phyloP scores from a whole-genome alignment of 2,888 invertebrate species.

The Macropis europaea region DNA sequence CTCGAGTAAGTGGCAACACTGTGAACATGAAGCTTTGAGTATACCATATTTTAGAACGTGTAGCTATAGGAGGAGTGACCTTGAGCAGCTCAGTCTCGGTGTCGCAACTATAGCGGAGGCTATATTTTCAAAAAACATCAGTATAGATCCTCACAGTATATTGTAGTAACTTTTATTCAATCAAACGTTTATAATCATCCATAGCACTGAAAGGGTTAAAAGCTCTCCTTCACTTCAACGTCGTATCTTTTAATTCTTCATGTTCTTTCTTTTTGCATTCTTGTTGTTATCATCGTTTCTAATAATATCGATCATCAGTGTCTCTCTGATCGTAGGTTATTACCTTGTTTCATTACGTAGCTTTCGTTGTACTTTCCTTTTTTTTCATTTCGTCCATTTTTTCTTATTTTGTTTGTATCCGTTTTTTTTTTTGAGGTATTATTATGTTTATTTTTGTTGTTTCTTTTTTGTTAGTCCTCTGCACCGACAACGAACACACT shows the following conservation, averaged over 20 bases:
- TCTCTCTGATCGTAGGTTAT: not conserved
- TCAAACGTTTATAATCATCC: no score
- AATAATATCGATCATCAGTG: conserved; percentile 21
- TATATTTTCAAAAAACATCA: no score
- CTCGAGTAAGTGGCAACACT: no score
- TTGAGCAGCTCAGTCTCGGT: no score
- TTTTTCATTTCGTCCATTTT: not conserved
- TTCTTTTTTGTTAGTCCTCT: not conserved
- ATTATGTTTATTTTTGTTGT: no score
- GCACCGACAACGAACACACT: not conserved
- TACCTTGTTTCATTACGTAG: not conserved
- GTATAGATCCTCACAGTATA: no score
- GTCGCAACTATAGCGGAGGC: no score
- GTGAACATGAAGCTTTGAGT: no score
- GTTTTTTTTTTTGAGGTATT: not conserved
- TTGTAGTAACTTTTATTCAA: no score
- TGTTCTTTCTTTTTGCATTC: not conserved
- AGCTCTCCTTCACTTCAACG: not conserved
- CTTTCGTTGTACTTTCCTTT: conserved; percentile 15
- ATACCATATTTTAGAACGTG: no score
- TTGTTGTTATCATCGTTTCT: conserved; percentile 12
- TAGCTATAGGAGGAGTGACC: no score
- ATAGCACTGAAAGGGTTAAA: no score
- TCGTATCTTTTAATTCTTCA: conserved; percentile 1
- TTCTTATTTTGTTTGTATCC: not conserved